These are phyloP conservation scores for Zaprionus gabonicus DNA, from an alignment of 1,140 invertebrate species.

Conservation along the genomic window DNA sequence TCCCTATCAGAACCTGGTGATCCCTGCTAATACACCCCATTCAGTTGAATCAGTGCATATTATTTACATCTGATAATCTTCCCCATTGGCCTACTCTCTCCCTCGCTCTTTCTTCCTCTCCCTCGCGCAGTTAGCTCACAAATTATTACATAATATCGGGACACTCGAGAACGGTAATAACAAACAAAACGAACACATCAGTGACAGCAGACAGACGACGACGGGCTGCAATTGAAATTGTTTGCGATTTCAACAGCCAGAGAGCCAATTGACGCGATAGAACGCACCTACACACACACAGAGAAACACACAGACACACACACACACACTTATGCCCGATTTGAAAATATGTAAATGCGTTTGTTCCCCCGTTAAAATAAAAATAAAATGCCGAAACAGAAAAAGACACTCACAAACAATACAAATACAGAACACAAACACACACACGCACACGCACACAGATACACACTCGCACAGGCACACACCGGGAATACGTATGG, in stretches of 20 bases:
- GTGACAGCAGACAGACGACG: not conserved
- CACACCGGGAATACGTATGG: conserved; percentile 17
- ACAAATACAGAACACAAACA: conserved; percentile 14
- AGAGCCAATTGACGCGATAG: conserved; percentile 60
- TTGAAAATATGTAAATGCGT: conserved; percentile 75
- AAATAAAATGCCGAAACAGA: conserved; percentile 57
- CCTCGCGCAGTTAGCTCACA: not conserved
- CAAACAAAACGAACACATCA: conserved; percentile 26
- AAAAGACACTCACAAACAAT: conserved; percentile 34
- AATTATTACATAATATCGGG: conserved; percentile 65
- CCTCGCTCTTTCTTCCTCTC: not conserved
- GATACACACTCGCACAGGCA: conserved; percentile 5
- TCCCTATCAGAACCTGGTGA: not conserved
- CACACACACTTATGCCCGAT: conserved; percentile 2
- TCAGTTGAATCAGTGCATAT: not conserved
- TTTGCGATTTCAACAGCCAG: conserved; percentile 51
- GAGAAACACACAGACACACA: conserved; percentile 1
- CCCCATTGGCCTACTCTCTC: conserved; percentile 3
- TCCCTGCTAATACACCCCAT: too few relatives aligned
- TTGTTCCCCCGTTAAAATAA: conserved; percentile 68
- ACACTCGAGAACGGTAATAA: conserved; percentile 28
- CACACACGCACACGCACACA: conserved; percentile 23
- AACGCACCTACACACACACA: conserved; percentile 21
- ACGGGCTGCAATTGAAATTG: conserved; percentile 62
- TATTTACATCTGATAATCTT: not conserved